Base-by-base conservation (phyloP, 2,888 invertebrate species). In the Standfussiana lucernea region DNA sequence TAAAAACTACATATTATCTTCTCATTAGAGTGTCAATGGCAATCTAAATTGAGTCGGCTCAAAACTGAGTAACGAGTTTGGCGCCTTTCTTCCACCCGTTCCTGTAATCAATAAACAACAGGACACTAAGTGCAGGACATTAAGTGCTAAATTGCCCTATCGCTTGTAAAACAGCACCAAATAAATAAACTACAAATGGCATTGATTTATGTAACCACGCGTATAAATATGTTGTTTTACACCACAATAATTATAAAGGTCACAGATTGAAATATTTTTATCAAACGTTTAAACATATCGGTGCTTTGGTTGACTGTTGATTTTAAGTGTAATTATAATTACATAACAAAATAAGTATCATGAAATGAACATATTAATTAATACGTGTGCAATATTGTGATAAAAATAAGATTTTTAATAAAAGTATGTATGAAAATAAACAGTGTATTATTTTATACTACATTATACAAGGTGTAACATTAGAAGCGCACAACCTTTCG, bases 231-330 rank as follows among this genome's bases (percentile, higher is more conserved):
- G 28, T 28, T 10, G 2, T 53, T 75, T 64, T 40, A 18, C 18
- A n/a, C 18, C 1, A n/a, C 10, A 40, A 73, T 40, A 75, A 53
- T 45, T 50, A 15, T 0, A 50, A 61, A 77, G 10, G 77, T 81
- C 80, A 83, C 83, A 84, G 81, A 80, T 85, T 86, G 75, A 82
- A 61, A 75, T 42, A 72, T 72, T 70, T 76, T 75, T 76, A 79
- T 72, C 56, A 72, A 78, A 84, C 73, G 66, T 85, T 88, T 87
- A 87, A 91, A 93, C 91, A 93, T 93, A 92, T 92, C 93, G 95
- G 95, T 95, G 95, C 95, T 95, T 95, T 91, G 84, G 94, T 95
- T 95, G 93, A 95, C 93, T 94, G 93, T 94, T 94, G 87, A 79
- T 92, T 93, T 93, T 92, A 91, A 84, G 89, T 83, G 74, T 90